Conservation (phyloP, 2,888 invertebrate species). For the Orchesella flavescens region DNA sequence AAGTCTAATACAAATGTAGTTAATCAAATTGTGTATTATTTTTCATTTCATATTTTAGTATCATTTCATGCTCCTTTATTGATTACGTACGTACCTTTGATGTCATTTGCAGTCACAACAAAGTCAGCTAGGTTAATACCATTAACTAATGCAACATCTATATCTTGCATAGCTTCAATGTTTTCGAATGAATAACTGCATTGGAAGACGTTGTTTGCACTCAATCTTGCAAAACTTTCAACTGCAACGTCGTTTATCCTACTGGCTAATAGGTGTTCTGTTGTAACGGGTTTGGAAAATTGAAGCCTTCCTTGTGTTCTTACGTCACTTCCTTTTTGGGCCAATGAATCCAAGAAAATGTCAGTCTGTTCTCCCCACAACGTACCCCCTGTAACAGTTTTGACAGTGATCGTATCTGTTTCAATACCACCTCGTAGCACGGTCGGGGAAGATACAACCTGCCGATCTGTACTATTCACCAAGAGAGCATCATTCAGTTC, state of each 20-base stretch:
- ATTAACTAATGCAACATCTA: conserved; percentile 31
- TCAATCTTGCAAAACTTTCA: conserved; percentile 52
- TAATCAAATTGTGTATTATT: no score
- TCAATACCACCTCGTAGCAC: conserved; percentile 39
- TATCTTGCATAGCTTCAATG: neutral
- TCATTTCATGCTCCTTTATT: no score
- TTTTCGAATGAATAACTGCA: conserved; percentile 46
- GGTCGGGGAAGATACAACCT: conserved; percentile 42
- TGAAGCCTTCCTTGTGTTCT: conserved; percentile 13
- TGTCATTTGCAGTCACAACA: conserved; percentile 51
- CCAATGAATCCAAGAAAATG: conserved; percentile 38
- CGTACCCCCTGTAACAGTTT: conserved; percentile 20
- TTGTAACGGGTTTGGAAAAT: conserved; percentile 11
- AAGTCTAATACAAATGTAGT: conserved; percentile 42
- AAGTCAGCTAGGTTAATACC: conserved; percentile 56
- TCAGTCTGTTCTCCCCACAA: conserved; percentile 19
- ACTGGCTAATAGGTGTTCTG: conserved; percentile 17
- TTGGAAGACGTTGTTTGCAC: conserved; percentile 61
- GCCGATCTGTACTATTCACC: conserved; percentile 18
- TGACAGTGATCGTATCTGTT: neutral
- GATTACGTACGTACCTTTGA: conserved; percentile 64
- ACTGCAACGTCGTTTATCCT: conserved; percentile 35
- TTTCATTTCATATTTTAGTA: no score
- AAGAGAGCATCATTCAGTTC: conserved; percentile 44
- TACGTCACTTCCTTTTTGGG: neutral